phyloP scores from a whole-genome alignment of 2,113 vertebrate species.

The Diadophis punctatus region DNA sequence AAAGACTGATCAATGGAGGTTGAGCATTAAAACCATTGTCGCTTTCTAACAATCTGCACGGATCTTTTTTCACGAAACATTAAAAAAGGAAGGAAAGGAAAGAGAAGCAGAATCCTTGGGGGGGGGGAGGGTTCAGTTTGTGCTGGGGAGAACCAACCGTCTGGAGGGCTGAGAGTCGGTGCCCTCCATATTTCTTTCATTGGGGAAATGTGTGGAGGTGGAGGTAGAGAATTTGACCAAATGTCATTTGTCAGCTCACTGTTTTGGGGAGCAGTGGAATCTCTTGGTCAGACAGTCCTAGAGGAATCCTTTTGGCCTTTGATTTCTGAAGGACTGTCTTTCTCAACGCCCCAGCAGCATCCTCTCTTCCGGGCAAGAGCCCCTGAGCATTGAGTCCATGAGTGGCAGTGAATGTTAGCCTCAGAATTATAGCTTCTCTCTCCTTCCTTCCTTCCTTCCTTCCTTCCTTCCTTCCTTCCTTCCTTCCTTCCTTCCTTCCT shows the following conservation, averaged over 20 bases:
- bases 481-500: too few relatives aligned
- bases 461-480: too few relatives aligned
- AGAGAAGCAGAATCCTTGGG: background rate
- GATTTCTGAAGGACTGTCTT: background rate
- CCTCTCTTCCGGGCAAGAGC: rapidly evolving
- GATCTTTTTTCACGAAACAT: background rate
- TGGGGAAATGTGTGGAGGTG: background rate
- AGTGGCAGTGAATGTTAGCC: background rate
- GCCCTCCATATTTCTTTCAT: background rate
- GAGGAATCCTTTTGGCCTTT: background rate
- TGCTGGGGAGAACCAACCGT: background rate
- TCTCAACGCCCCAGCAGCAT: background rate
- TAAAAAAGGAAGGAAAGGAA: too few relatives aligned
- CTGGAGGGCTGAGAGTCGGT: background rate
- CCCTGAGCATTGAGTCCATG: background rate
- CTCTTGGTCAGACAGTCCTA: background rate
- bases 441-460: background rate
- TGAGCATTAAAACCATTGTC: conserved; percentile 46
- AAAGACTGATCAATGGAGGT: conserved; percentile 50
- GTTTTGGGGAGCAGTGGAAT: too few relatives aligned
- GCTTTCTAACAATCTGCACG: conserved; percentile 23
- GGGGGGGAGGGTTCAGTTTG: background rate
- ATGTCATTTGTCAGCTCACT: background rate
- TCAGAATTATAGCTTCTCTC: background rate
- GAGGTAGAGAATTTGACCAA: background rate